Evolutionary conservation across 2,797 vertebrate species (phyloP).

Genomic region (Fratercula arctica): DNA sequence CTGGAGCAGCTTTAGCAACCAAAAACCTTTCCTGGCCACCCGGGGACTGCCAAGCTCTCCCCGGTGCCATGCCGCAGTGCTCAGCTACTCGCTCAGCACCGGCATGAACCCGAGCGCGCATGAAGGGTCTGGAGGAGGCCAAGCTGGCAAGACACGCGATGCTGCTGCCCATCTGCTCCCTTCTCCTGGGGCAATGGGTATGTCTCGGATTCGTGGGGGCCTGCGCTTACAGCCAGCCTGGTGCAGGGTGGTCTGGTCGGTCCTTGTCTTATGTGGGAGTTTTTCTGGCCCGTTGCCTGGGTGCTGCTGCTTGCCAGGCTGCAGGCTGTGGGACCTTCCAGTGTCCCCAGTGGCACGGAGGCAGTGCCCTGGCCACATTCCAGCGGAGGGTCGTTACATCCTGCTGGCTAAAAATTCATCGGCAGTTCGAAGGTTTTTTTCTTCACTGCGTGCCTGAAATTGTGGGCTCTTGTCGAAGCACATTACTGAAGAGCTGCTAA

Average conservation of each 20-base stretch:
- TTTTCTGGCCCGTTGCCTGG: background rate
- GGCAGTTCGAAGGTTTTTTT: background rate
- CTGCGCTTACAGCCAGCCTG: fast-evolving
- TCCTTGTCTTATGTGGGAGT: background rate
- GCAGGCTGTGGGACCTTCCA: background rate
- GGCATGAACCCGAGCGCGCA: fast-evolving
- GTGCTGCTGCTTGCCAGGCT: background rate
- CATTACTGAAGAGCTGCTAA: background rate
- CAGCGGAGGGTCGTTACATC: background rate
- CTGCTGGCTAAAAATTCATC: background rate
- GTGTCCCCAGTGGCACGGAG: background rate
- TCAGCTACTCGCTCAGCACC: background rate
- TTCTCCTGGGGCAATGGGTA: fast-evolving
- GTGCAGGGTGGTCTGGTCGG: background rate
- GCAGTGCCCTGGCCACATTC: background rate
- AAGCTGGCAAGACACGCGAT: fast-evolving
- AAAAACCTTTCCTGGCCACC: background rate
- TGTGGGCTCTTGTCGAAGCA: background rate
- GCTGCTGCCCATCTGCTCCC: background rate
- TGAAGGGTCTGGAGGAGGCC: background rate
- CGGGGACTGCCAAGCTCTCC: background rate
- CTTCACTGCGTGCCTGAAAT: background rate
- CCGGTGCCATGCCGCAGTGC: fast-evolving
- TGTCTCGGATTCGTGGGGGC: fast-evolving
- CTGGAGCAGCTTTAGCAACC: background rate